phyloP scores from a whole-genome alignment of 2,888 invertebrate genomes.

The Diplazon laetatorius region DNA sequence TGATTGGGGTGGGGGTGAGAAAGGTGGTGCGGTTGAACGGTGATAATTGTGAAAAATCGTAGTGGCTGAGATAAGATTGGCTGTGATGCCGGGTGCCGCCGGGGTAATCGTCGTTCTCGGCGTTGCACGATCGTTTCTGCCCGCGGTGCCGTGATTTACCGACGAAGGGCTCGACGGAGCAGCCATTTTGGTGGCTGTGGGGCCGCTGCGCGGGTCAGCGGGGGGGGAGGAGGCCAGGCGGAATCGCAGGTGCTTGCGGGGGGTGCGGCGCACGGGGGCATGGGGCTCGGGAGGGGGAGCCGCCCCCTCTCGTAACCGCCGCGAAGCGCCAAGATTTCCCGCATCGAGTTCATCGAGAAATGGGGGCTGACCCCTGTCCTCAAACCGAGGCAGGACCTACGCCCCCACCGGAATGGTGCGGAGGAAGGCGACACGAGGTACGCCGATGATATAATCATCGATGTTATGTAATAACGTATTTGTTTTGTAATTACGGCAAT shows the following conservation, averaged over 20 bases:
- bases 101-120: constrained; percentile 21
- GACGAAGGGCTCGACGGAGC: constrained; percentile 69
- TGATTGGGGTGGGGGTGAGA: constrained; percentile 6
- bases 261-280: constrained; percentile 80
- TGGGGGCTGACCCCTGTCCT: constrained; percentile 99
- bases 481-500: not conserved
- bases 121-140: constrained; percentile 27
- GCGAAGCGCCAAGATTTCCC: constrained; percentile 95
- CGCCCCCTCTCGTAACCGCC: constrained; percentile 85
- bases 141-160: constrained; percentile 63
- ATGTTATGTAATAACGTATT: constrained; percentile 1
- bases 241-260: constrained; percentile 77
- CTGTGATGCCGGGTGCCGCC: constrained; percentile 19
- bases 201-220: constrained; percentile 69
- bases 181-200: constrained; percentile 80
- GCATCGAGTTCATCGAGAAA: constrained; percentile 98
- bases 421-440: constrained; percentile 90
- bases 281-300: constrained; percentile 87
- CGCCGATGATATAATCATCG: constrained; percentile 67
- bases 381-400: constrained; percentile 96
- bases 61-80: constrained; percentile 10
- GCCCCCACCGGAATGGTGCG: constrained; percentile 89
- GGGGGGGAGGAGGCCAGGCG: no score
- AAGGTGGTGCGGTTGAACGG: constrained; percentile 27
- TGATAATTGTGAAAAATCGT: constrained; percentile 37